Base-by-base conservation (phyloP, 2,888 invertebrate genomes). In the Apantesis nais region DNA sequence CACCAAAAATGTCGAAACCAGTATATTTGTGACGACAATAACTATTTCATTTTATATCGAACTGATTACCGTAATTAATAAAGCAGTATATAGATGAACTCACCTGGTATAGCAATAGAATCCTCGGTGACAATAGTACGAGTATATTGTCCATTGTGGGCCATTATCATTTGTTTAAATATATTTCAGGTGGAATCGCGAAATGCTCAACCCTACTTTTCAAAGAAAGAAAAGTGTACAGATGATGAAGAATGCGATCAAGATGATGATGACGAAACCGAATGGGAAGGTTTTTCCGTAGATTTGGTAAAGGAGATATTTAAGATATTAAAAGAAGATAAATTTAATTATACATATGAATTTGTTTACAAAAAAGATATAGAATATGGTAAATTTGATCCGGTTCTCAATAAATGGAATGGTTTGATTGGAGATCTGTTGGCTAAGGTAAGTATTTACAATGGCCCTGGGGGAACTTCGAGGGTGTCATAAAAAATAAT, bases 261-360 rank as follows among this genome's bases (percentile, higher is more conserved):
- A 75, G 95, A 95, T 62, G 92, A 96, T 12, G 91, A 81, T 52
- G 76, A 92, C 0, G 97, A 97, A 25, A 96, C 96, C 67, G 95
- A 96, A 78, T 97, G 95, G 84, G 97, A 97, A 90, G 97, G 97
- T 3, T 98, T 97, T 88, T 96, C 97, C 67, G 96, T 98, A 25
- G 98, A 98, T 86, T 91, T 98, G 41, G 96, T 98, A 52, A 93
- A 96, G 77, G 96, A 96, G 82, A 97, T 98, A 85, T 96, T 97
- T 66, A 90, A 92, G 67, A 92, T 95, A 70, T 90, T 97, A 41
- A 96, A 93, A 72, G 85, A 86, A 72, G 90, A 92, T 71, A 89
- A 90, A 9, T 88, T 82, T 41, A 92, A 92, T 67, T 94, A 92
- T 66, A 92, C 92, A 0, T 94, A 91, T 73, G 80, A 86, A 29